Evolutionary conservation across 2,113 vertebrate genomes (phyloP).

Genomic region (Laticauda colubrina): DNA sequence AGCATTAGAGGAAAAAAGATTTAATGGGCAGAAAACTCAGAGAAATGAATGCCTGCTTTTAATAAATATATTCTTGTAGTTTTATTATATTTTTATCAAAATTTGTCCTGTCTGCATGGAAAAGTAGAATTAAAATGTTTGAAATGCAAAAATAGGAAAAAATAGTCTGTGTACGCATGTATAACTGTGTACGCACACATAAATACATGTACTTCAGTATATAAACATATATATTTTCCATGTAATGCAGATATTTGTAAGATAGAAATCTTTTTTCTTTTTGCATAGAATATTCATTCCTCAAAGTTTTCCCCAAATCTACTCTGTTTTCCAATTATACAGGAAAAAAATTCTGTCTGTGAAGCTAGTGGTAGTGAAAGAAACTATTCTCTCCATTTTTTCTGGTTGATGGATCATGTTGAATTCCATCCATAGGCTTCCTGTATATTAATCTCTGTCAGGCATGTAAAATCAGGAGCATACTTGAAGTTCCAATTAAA

Average conservation of each 20-base stretch:
- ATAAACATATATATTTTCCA: not conserved
- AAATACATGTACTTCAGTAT: not conserved
- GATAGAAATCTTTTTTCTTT: not conserved
- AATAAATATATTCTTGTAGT: not conserved
- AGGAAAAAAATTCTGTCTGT: not conserved
- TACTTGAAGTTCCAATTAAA: not conserved
- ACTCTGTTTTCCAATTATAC: not conserved
- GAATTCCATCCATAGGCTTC: not conserved
- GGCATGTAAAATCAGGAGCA: not conserved
- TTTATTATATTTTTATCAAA: conserved; percentile 1
- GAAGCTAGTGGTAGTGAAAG: too few species aligned
- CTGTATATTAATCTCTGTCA: not conserved
- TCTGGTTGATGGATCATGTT: not conserved
- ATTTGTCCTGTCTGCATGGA: not conserved
- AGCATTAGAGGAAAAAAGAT: not conserved
- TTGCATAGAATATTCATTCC: not conserved
- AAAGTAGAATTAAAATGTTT: not conserved
- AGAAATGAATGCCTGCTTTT: not conserved
- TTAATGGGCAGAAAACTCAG: not conserved
- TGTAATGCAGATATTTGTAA: not conserved
- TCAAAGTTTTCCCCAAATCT: not conserved
- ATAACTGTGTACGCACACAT: not conserved
- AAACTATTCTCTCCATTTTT: not conserved
- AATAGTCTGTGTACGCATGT: not conserved
- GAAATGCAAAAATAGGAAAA: not conserved